Conservation (phyloP, 1,140 invertebrate genomes). For the Drosophila eugracilis region DNA sequence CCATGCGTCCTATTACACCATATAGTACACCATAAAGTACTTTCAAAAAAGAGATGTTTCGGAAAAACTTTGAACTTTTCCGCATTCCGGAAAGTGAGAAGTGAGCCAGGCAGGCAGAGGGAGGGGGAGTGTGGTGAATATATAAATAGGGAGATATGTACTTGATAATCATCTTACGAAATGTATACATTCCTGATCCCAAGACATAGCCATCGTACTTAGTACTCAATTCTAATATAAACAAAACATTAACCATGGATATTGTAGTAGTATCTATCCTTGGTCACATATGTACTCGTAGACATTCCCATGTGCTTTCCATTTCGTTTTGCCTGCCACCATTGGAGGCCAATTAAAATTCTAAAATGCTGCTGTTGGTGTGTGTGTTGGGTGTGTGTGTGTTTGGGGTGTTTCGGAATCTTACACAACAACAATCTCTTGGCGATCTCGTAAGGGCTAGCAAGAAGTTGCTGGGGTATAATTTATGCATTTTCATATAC, state of each 20-base stretch:
- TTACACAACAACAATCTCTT: conserved; percentile 8
- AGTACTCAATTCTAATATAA: conserved; percentile 5
- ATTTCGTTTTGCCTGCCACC: not conserved
- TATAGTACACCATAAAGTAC: no score
- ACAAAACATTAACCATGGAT: not conserved
- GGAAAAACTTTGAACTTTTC: not conserved
- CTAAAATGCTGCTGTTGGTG: conserved; percentile 47
- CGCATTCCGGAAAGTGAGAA: not conserved
- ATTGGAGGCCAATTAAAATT: conserved; percentile 68
- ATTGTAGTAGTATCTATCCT: not conserved
- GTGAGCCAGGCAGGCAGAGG: not conserved
- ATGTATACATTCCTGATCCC: not conserved
- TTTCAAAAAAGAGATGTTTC: no score
- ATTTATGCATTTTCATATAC: conserved; percentile 66
- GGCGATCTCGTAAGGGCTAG: conserved; percentile 20
- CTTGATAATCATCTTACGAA: not conserved
- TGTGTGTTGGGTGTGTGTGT: no score
- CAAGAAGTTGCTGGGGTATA: conserved; percentile 54
- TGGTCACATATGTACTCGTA: not conserved
- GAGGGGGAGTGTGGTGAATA: not conserved
- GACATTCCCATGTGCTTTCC: not conserved
- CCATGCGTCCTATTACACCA: no score
- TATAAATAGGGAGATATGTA: conserved; percentile 1
- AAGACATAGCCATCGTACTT: not conserved
- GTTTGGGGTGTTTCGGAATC: no score